Conservation (phyloP, 2,888 invertebrate genomes). For the Eudemis profundana region DNA sequence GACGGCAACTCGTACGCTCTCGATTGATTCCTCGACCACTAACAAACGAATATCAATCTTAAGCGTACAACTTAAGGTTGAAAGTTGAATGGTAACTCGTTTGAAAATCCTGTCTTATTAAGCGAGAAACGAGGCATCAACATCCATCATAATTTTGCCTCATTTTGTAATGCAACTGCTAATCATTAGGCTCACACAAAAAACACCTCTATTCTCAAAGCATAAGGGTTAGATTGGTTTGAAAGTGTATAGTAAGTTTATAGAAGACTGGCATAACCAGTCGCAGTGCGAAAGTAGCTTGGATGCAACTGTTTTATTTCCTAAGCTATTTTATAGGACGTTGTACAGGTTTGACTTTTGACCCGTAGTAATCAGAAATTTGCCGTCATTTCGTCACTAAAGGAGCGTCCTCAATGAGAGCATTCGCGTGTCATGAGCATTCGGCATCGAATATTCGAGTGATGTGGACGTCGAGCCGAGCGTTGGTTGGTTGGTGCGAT, state of each 20-base stretch:
- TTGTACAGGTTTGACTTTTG: constrained; percentile 16
- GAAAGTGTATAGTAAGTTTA: constrained; percentile 59
- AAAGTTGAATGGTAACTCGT: constrained; percentile 47
- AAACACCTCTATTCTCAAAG: constrained; percentile 53
- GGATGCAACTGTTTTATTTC: constrained; percentile 37
- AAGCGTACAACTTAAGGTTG: constrained; percentile 49
- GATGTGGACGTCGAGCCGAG: too few species aligned
- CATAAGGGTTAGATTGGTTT: constrained; percentile 50
- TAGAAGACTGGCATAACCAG: constrained; percentile 65
- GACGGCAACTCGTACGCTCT: constrained; percentile 51
- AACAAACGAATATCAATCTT: constrained; percentile 51
- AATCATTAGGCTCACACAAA: constrained; percentile 71
- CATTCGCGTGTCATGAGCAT: too few species aligned
- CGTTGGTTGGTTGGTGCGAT: too few species aligned
- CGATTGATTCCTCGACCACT: constrained; percentile 59
- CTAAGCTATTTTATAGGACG: constrained; percentile 28
- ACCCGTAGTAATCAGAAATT: constrained; percentile 11
- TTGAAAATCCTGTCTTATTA: constrained; percentile 76
- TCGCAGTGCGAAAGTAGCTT: constrained; percentile 51
- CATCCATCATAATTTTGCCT: constrained; percentile 84
- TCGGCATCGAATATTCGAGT: too few species aligned
- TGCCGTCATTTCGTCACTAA: too few species aligned
- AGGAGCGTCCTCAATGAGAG: too few species aligned
- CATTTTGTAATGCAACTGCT: constrained; percentile 77
- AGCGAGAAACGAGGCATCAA: constrained; percentile 77